Base-by-base conservation (phyloP, 2,113 vertebrate species). In the Taxidea taxus region DNA sequence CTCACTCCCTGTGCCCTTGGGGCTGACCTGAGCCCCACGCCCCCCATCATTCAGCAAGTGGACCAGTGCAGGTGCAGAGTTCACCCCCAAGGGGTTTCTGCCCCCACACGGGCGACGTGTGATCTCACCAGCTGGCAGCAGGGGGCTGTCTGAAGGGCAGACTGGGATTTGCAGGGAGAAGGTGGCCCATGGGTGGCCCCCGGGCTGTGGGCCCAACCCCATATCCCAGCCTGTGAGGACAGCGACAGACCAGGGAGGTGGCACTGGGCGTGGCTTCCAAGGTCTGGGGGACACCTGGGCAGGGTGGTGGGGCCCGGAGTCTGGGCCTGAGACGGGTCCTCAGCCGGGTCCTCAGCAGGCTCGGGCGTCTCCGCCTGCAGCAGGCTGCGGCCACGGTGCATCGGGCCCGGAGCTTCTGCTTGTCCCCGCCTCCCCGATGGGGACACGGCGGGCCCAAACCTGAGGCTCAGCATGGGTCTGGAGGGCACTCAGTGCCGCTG, bases 391-490 rank as follows among this genome's bases (percentile, higher is more conserved):
- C 37, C 34, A 25, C 18, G 0, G 51, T 34, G 39, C 4, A 14
- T 93, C 82, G 2, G 60, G 37, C 90, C 1, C 6, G 47, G 37
- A 27, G 47, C 47, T 0, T 47, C n/a, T 1, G 0, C 70, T 10
- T 12, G 6, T 37, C 72, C 47, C 84, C 25, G 3, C 1, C 72
- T n/a, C 87, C 25, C 5, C 1, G 3, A 9, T 0, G 0, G 42
- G 9, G n/a, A 27, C 34, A 0, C 4, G 0, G 3, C n/a, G 25
- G 8, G 3, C 6, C n/a, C 25, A 0, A 2, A 0, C 44, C 60
- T 0, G 1, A 34, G 44, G 34, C 86, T 82, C 13, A 0, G 4
- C 10, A 0, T 9, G 4, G 2, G 16, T 18, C 70, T 7, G 0
- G n/a, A 23, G 91, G 90, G 23, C 68, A 1, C 0, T 2, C 16